Base-by-base conservation (phyloP, 2,797 vertebrate genomes). In the Liasis olivaceus region DNA sequence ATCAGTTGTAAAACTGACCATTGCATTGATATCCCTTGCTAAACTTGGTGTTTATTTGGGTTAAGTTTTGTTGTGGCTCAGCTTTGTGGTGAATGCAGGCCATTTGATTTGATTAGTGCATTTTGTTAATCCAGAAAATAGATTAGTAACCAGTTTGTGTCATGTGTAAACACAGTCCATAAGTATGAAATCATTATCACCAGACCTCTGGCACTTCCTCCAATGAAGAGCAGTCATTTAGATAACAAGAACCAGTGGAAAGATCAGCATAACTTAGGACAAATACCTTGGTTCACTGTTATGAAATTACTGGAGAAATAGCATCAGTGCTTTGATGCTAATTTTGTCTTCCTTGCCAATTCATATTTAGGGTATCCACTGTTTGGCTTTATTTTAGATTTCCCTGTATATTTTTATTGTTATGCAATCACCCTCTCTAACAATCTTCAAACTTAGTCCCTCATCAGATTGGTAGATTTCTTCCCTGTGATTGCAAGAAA, bases 1-100 rank as follows among this genome's bases (percentile, higher is more conserved):
- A 99, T 96, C 42, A 5, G 4, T 13, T 3, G 22, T 63, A 24
- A 63, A 63, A 28, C 24, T 64, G 28, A 64, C 63, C 28, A 12
- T 0, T 28, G 26, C 9, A 66, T 66, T 66, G 12, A n/a, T 14
- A n/a, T 66, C n/a, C 28, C 64, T 14, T 66, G 64, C 13, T 66
- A 66, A 66, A 66, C 28, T 66, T 14, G 64, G 64, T 66, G 64
- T 66, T 66, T 31, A 66, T 66, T 31, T 66, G 64, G 28, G 64
- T 31, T 66, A 66, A 12, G 28, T 66, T 66, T 66, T n/a, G 12
- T 66, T 66, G 28, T 66, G 28, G 64, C 13, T 66, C n/a, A 66
- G 28, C 64, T 66, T 66, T n/a, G 64, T 66, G 31, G 13, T 66
- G 28, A 31, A 66, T 66, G 28, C n/a, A 66, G 64, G 64, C 13